Evolutionary conservation across 2,797 vertebrate species (phyloP).

Genomic region (Bradypodion ventrale): DNA sequence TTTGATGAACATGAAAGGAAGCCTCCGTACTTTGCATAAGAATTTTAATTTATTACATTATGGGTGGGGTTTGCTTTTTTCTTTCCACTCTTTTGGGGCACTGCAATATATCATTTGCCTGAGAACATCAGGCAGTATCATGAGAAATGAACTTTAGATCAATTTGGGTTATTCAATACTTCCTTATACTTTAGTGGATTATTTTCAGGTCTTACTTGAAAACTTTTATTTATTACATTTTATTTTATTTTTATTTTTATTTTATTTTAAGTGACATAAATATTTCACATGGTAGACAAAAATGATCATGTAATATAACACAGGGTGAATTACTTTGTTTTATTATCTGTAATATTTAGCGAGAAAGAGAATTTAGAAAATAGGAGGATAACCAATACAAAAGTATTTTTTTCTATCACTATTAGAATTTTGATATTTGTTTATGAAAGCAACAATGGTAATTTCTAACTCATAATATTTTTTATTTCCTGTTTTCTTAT

Average conservation of each 20-base stretch:
- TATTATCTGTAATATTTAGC: no score
- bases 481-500: no score
- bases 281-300: background rate
- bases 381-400: no score
- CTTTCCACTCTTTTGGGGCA: conserved; percentile 52
- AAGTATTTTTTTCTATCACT: no score
- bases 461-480: no score
- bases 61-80: conserved; percentile 55
- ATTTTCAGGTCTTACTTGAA: conserved; percentile 6
- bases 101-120: conserved; percentile 19
- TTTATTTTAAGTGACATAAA: background rate
- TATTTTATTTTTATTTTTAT: background rate
- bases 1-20: conserved; percentile 63
- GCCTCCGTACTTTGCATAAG: conserved; percentile 59
- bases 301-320: no score
- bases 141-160: conserved; percentile 60
- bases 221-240: background rate
- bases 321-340: no score
- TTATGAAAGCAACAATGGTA: no score
- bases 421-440: no score
- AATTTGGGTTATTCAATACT: conserved; percentile 59
- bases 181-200: conserved; percentile 55
- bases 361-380: no score
- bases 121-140: conserved; percentile 49
- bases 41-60: conserved; percentile 67